phyloP scores from a whole-genome alignment of 2,113 vertebrate genomes.

The Caranx melampygus region DNA sequence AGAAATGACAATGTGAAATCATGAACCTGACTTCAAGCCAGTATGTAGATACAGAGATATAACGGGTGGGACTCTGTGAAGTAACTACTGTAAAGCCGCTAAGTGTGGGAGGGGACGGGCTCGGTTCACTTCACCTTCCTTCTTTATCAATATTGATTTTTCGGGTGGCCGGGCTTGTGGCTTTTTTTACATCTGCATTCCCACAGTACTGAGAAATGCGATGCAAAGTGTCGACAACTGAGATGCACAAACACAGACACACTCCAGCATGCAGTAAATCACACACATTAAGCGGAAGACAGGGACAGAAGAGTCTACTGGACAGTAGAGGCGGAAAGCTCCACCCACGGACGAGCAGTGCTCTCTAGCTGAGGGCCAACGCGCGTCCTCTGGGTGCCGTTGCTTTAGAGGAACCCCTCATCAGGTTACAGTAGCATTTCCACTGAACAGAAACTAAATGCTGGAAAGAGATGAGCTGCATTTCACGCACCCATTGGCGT shows the following conservation, averaged over 20 bases:
- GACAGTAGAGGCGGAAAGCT: constrained; percentile 48
- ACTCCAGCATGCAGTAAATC: constrained; percentile 63
- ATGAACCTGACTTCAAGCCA: neutral
- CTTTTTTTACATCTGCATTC: constrained; percentile 46
- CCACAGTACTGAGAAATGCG: constrained; percentile 12
- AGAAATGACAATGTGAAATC: constrained; percentile 17
- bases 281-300: constrained; percentile 43
- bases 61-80: neutral
- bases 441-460: constrained; percentile 2
- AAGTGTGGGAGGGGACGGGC: constrained; percentile 6
- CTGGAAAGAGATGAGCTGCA: neutral
- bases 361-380: constrained; percentile 39
- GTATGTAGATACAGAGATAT: neutral
- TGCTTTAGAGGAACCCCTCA: neutral
- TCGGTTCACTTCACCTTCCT: neutral
- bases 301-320: constrained; percentile 32
- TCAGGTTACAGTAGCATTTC: neutral
- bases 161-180: constrained; percentile 23
- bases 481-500: neutral
- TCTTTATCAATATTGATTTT: constrained; percentile 56
- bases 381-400: constrained; percentile 17
- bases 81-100: neutral
- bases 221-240: constrained; percentile 25
- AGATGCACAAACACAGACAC: constrained; percentile 16
- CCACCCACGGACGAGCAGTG: constrained; percentile 45